Base-by-base conservation (phyloP, 2,888 invertebrate species). In the Thumatha senex region DNA sequence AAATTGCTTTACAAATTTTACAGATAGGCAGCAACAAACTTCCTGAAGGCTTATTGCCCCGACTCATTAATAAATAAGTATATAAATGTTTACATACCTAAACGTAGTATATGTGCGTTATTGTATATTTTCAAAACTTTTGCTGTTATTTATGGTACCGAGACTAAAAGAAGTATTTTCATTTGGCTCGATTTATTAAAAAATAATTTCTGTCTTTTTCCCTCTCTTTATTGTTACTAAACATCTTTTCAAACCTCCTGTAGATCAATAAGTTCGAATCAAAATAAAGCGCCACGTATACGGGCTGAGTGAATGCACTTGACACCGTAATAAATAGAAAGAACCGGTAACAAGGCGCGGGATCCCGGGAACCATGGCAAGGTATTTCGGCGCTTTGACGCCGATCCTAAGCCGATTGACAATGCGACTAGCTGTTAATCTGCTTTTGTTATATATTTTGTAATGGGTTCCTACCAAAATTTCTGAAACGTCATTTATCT, bases 291-390 rank as follows among this genome's bases (percentile, higher is more conserved):
- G 78, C 81, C 80, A 75, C 76, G 74, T 76, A 78, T 77, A 76
- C 71, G 67, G 70, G 75, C 70, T 71, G 75, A 74, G 72, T 80
- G 79, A 81, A 80, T 77, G 81, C 83, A 84, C 82, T 85, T 83
- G 85, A 84, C 86, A 82, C 82, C 76, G 74, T 80, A 82, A 84
- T 81, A 84, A 84, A 86, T 82, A 82, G 82, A 74, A 74, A 70
- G 71, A 63, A 51, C 60, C 65, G 56, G 45, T 59, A 74, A 82
- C 80, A 82, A 82, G 76, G 72, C 74, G 56, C 59, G 57, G 67
- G 65, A 57, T 54, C 70, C 62, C 31, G 40, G 41, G 45, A 41
- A 53, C 41, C 48, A 15, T 48, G 18, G 41, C 24, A 56, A 60
- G 74, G 77, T 68, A 73, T 76, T 74, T 74, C 67, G 72, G 61